Evolutionary conservation across 2,113 vertebrate genomes (phyloP), one percentile per base, ranked within the genome.

Genomic region (Micronycteris hirsuta): DNA sequence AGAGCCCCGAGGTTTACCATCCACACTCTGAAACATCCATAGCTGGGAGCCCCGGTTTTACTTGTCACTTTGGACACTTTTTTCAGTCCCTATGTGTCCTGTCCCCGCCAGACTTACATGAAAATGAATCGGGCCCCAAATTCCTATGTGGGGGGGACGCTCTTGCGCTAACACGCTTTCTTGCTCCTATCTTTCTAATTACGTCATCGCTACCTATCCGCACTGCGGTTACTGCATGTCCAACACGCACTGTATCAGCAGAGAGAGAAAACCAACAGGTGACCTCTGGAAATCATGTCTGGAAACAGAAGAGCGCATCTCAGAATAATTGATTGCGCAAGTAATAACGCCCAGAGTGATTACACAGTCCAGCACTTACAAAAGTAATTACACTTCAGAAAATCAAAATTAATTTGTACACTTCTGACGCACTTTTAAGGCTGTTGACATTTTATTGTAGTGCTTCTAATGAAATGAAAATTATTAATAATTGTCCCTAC

Each of bases 391-490:
- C 96, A 98, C 98, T 99, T 98, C 97, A 98, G 98, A 98, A 99
- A 98, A 98, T 98, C 98, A 98, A 98, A 98, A 99, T 98, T 99
- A 99, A 99, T 99, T 98, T 98, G 98, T 98, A 98, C 97, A 98
- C 98, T 98, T 97, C 96, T 97, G 97, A 97, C 96, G 96, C 96
- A 98, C 98, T 98, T 98, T 98, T 91, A 95, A 98, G 98, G 97
- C 98, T 98, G 97, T 99, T 99, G 99, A 99, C 99, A 99, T 99
- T 99, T 99, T 97, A 98, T 98, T 98, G 98, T 98, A 98, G 98
- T 98, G 97, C 96, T 98, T 96, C 98, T 99, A 98, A 98, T 97
- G 98, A 98, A 98, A 98, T 98, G 98, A 98, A 98, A 98, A 98
- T 99, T 98, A 98, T 98, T 98, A 98, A 98, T 99, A 98, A 99